phyloP scores from a whole-genome alignment of 2,888 invertebrate genomes.

The Drosophila stalkeri region DNA sequence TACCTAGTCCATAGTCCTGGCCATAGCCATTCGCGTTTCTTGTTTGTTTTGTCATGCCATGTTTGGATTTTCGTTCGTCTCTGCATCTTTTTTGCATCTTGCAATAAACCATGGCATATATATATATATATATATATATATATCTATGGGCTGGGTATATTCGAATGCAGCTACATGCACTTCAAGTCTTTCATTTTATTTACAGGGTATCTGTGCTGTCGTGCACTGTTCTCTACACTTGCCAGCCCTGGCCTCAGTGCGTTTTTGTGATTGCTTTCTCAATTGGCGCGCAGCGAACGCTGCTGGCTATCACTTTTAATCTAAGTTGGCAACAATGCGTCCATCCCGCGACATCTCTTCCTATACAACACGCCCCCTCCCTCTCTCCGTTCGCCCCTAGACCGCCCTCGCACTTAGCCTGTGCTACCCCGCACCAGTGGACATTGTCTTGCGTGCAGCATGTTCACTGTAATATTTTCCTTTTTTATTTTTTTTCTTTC shows the following conservation, averaged over 20 bases:
- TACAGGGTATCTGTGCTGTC: conserved; percentile 17
- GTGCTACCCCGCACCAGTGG: conserved; percentile 14
- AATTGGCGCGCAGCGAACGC: conserved; percentile 63
- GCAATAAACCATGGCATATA: not conserved
- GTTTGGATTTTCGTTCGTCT: conserved; percentile 2
- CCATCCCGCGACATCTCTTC: conserved; percentile 15
- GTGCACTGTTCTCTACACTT: conserved; percentile 4
- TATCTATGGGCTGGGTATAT: not conserved
- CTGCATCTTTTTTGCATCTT: conserved; percentile 7
- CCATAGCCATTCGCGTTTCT: not conserved
- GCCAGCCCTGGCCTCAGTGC: conserved; percentile 36
- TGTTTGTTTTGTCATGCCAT: conserved; percentile 10
- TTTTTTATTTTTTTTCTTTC: not conserved
- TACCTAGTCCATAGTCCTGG: not conserved
- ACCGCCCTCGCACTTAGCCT: not conserved
- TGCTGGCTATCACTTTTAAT: conserved; percentile 70
- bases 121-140: too few species aligned
- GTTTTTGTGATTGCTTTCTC: conserved; percentile 71
- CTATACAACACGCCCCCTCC: not conserved
- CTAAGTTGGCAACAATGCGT: conserved; percentile 71
- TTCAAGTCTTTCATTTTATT: too few species aligned
- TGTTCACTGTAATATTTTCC: conserved; percentile 37
- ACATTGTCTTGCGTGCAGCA: conserved; percentile 42
- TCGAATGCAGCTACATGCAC: not conserved
- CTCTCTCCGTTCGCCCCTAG: not conserved